Percentiles rank a stretch among this genome's conserved stretches.
phyloP scores from a whole-genome alignment of 2,888 invertebrate species.

The Diaprepes abbreviatus region DNA sequence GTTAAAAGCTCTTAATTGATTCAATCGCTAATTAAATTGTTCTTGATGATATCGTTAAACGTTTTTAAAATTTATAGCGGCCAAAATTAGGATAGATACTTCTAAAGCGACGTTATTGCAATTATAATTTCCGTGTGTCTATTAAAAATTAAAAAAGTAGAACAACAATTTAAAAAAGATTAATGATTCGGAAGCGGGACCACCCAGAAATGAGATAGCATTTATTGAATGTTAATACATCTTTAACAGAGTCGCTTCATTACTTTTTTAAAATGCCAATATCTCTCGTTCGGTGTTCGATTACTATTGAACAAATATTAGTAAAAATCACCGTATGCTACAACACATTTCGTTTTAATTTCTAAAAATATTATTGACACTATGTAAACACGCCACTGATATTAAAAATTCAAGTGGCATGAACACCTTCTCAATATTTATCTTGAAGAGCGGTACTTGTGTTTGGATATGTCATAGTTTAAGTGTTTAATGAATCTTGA shows the following conservation, averaged over 20 bases:
- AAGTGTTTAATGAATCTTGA: constrained; percentile 20
- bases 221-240: not conserved
- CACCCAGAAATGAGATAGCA: constrained; percentile 5
- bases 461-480: constrained; percentile 21
- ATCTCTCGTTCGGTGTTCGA: not conserved
- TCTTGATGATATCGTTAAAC: no score
- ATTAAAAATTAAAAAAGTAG: constrained; percentile 8
- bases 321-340: not conserved
- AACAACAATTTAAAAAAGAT: constrained; percentile 6
- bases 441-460: constrained; percentile 23
- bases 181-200: constrained; percentile 12
- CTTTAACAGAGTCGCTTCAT: not conserved
- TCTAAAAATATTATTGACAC: constrained; percentile 28
- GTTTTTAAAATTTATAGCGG: no score
- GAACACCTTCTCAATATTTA: constrained; percentile 18
- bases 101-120: not conserved
- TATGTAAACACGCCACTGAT: constrained; percentile 21
- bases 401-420: constrained; percentile 29
- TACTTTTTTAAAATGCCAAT: not conserved
- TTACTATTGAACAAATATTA: constrained; percentile 9
- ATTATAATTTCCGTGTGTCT: constrained; percentile 4
- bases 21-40: no score
- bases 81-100: not conserved
- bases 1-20: no score
- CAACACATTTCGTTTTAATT: constrained; percentile 2